A percentile compares a stretch with the other conserved stretches of the same genome.
Conservation (phyloP, 2,888 invertebrate species). For the Acleris holmiana region DNA sequence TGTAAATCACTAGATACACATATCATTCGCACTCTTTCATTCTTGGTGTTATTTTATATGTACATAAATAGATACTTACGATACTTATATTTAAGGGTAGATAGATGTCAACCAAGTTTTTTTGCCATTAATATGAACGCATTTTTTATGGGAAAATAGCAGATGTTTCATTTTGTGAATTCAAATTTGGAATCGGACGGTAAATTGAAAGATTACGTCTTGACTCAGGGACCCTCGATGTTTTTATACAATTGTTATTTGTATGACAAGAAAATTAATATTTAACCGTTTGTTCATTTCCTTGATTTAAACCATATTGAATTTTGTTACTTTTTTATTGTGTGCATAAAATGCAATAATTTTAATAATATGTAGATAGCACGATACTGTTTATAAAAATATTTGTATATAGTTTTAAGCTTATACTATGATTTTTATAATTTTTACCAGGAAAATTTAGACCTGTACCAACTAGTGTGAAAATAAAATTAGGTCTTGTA, state of each 20-base stretch:
- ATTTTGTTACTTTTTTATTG: conserved; percentile 33
- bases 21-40: conserved; percentile 81
- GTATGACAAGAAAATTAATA: conserved; percentile 17
- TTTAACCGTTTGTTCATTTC: background rate
- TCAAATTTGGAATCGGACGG: conserved; percentile 27
- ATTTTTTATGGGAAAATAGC: conserved; percentile 11
- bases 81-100: conserved; percentile 44
- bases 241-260: conserved; percentile 34
- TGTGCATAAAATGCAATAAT: conserved; percentile 75
- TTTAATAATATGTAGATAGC: conserved; percentile 61
- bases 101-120: conserved; percentile 48
- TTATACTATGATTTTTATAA: conserved; percentile 42
- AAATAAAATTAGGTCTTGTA: conserved; percentile 29
- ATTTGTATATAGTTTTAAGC: conserved; percentile 61
- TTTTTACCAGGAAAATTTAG: conserved; percentile 41
- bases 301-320: conserved; percentile 19
- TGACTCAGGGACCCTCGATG: conserved; percentile 41
- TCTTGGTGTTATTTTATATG: conserved; percentile 72
- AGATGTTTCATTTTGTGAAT: conserved; percentile 17
- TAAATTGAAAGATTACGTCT: conserved; percentile 35
- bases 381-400: conserved; percentile 55
- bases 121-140: conserved; percentile 56
- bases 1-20: conserved; percentile 74
- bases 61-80: conserved; percentile 48
- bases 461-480: conserved; percentile 50